Conservation (phyloP, 92 coral and sea anemone species). For the Micromussa lordhowensis region DNA sequence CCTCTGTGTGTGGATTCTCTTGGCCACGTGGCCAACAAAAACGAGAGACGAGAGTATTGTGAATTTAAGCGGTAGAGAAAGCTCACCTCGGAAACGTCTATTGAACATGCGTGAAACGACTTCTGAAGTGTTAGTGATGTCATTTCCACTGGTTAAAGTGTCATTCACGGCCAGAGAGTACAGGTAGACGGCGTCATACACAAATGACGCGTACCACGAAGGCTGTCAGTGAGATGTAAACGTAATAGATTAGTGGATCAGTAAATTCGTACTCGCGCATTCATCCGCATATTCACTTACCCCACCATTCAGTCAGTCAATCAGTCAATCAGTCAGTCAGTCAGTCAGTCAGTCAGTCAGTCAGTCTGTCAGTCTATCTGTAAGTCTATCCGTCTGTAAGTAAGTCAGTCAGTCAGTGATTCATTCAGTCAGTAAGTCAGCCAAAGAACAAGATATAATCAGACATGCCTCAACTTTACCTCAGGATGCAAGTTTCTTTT, state of each 20-base stretch:
- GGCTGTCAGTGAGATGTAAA: slow-evolving; percentile 25
- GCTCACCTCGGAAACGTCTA: slow-evolving; percentile 64
- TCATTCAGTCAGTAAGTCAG: neutral
- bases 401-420: neutral
- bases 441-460: neutral
- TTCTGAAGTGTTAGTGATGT: slow-evolving; percentile 52
- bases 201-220: slow-evolving; percentile 81
- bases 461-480: neutral
- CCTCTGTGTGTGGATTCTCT: no score
- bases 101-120: slow-evolving; percentile 70
- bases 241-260: neutral
- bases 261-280: no score
- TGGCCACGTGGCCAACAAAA: neutral
- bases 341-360: neutral
- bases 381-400: neutral
- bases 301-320: neutral
- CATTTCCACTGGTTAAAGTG: slow-evolving; percentile 51
- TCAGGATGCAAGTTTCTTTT: slow-evolving; percentile 29
- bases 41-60: neutral
- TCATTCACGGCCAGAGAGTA: slow-evolving; percentile 71
- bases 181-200: slow-evolving; percentile 75
- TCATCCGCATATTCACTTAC: neutral
- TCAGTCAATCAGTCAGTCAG: neutral
- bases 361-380: no score
- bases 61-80: neutral